Base-by-base conservation (phyloP, 1,140 invertebrate species). In the Trissolcus basalis region DNA sequence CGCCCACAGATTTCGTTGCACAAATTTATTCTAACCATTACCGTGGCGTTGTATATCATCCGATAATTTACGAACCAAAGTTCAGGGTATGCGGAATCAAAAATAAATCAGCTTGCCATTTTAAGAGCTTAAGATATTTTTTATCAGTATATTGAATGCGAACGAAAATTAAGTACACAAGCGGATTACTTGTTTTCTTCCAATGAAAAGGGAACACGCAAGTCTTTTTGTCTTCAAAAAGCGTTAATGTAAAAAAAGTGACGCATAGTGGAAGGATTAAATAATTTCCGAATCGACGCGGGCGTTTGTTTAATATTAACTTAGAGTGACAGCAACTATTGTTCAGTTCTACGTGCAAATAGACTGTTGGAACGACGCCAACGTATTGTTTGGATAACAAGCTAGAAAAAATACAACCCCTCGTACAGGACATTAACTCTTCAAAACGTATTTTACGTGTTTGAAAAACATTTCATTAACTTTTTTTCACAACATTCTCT, bases 301-400 rank as follows among this genome's bases (percentile, higher is more conserved):
- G 15, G 53, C 60, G 54, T 71, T 71, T 58, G 59, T 59, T 70
- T 71, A 63, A 19, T 53, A 55, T 65, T 60, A 67, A 65, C 49
- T 45, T 41, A 65, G 70, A 73, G 49, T 61, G 70, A 73, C 61
- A 50, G 55, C 36, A 49, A 49, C 70, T 49, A 61, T 73, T 67
- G 56, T 58, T 63, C 59, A 58, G 19, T 63, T 72, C 55, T 12
- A 3, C 45, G 44, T 63, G 50, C 41, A 49, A 60, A 54, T 32
- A 60, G 59, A 9, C 58, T 59, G 59, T 73, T 65, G 70, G 70
- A 59, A 10, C 13, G n/a, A 4, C 35, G 70, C 56, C 61, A 73
- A 67, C 65, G 14, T 67, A 65, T 33, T 54, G 55, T 65, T 73
- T 73, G 61, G 65, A 73, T 73, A 73, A 73, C 55, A 61, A 58